A percentile compares a stretch with the other conserved stretches of the same genome.
Conservation (phyloP, 2,888 invertebrate genomes). For the Hydrotaea diabolus region DNA sequence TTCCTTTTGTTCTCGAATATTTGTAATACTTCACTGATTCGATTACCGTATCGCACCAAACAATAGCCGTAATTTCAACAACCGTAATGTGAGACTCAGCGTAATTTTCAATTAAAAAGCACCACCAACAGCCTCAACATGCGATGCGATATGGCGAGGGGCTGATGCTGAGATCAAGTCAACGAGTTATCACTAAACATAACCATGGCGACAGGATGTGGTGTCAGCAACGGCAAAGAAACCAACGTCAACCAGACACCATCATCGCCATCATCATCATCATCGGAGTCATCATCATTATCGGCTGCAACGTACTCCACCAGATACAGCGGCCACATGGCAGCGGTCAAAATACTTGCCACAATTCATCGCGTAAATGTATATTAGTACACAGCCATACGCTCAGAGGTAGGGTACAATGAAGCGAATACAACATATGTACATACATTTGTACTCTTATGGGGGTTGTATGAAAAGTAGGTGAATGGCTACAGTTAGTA, state of each 20-base stretch:
- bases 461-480: not conserved
- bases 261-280: not conserved
- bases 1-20: conserved; percentile 24
- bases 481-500: not conserved
- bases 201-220: conserved; percentile 34
- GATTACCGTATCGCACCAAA: conserved; percentile 29
- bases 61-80: conserved; percentile 29
- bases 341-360: conserved; percentile 27
- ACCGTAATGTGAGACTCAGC: conserved; percentile 21
- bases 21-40: conserved; percentile 32
- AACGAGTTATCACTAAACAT: conserved; percentile 41
- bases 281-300: conserved; percentile 4
- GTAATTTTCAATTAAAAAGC: conserved; percentile 31
- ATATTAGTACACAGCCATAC: not conserved
- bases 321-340: conserved; percentile 20
- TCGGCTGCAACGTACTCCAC: conserved; percentile 19
- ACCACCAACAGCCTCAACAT: not conserved
- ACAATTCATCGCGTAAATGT: conserved; percentile 26
- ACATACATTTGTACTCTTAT: not conserved
- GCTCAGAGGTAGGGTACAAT: not conserved
- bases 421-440: not conserved
- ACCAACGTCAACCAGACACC: too few species aligned
- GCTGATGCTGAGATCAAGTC: conserved; percentile 30
- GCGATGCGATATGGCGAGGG: not conserved
- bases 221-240: conserved; percentile 13